A percentile compares a stretch with the other conserved stretches of the same genome.
phyloP scores from a whole-genome alignment of 2,888 invertebrate genomes.

The Caenorhabditis sinica region DNA sequence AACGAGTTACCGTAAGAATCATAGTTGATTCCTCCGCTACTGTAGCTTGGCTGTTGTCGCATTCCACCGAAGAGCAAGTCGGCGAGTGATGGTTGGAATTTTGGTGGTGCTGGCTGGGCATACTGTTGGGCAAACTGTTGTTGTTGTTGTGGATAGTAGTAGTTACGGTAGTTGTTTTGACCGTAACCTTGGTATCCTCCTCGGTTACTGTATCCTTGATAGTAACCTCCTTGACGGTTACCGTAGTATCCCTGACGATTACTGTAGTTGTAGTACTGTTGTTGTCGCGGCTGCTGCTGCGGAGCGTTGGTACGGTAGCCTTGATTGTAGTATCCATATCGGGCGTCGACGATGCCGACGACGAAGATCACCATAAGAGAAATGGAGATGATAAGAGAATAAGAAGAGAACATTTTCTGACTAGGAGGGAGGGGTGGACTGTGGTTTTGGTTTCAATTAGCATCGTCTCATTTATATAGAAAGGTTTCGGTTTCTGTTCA shows the following conservation, averaged over 20 bases:
- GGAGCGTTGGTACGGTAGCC: conserved; percentile 2
- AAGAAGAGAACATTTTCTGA: not conserved
- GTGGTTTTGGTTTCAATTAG: too few species aligned
- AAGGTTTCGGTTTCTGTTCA: not conserved
- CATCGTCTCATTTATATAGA: not conserved
- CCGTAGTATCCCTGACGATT: not conserved
- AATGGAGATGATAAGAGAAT: not conserved
- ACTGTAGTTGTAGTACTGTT: not conserved
- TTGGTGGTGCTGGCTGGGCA: not conserved
- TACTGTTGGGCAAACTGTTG: not conserved
- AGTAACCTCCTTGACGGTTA: not conserved
- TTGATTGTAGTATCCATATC: not conserved
- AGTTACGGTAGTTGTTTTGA: not conserved
- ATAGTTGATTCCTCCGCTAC: conserved; percentile 36
- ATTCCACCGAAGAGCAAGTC: conserved; percentile 7
- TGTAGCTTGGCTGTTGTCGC: conserved; percentile 19
- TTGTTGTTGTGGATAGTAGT: conserved; percentile 1
- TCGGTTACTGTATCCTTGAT: conserved; percentile 3
- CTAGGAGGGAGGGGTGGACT: not conserved
- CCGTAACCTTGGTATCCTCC: not conserved
- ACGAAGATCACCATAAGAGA: not conserved
- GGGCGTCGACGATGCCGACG: not conserved
- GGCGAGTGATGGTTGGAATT: conserved; percentile 4
- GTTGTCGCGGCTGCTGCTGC: not conserved
- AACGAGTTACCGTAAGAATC: conserved; percentile 56